These are phyloP conservation scores for Lepidonotus clava DNA, from an alignment of 2,888 invertebrate species.

Conservation along the genomic window DNA sequence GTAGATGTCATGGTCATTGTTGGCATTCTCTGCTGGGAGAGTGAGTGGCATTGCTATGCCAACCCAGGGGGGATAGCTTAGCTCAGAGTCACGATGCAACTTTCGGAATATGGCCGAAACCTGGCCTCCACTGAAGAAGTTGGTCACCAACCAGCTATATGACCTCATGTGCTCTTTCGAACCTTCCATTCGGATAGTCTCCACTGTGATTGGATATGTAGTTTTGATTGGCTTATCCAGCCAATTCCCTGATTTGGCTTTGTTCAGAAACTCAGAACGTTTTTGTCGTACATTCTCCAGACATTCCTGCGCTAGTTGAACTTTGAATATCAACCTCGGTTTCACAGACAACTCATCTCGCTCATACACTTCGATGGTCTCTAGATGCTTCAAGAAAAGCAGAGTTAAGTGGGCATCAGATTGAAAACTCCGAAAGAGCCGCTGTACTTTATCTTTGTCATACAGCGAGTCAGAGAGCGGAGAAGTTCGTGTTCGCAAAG, in stretches of 20 bases:
- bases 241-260: conserved; percentile 26
- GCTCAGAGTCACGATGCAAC: conserved; percentile 62
- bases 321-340: conserved; percentile 62
- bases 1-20: conserved; percentile 17
- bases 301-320: conserved; percentile 61
- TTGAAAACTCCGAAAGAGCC: conserved; percentile 58
- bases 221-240: conserved; percentile 51
- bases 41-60: conserved; percentile 68
- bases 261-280: conserved; percentile 60
- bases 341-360: conserved; percentile 56
- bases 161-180: conserved; percentile 21
- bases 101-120: conserved; percentile 63
- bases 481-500: conserved; percentile 67
- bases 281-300: conserved; percentile 62
- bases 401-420: conserved; percentile 70
- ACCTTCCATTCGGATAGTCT: conserved; percentile 31
- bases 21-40: conserved; percentile 35
- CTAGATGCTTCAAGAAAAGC: conserved; percentile 73
- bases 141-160: conserved; percentile 63
- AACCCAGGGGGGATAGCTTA: conserved; percentile 69
- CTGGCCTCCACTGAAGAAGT: conserved; percentile 62
- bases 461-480: conserved; percentile 63
- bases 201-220: conserved; percentile 60
- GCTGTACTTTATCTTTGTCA: conserved; percentile 60
- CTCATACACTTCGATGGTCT: conserved; percentile 68